Evolutionary conservation across 2,797 vertebrate species (phyloP), one percentile per base, ranked within the genome.

Genomic region (Coregonus suidteri): DNA sequence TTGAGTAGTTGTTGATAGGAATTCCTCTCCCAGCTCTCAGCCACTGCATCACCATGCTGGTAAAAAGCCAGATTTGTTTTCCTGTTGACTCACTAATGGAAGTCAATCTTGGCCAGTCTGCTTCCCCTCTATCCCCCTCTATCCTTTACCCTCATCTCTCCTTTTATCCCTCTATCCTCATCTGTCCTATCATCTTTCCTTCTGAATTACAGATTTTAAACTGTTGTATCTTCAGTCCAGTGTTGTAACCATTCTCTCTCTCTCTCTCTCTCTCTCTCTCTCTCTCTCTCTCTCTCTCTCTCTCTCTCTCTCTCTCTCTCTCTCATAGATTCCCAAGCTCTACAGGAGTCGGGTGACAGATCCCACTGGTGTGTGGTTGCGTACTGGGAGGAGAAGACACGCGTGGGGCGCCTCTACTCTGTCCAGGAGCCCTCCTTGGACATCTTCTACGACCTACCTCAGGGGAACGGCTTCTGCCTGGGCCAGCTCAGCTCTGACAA

Each of bases 361-460:
- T 95, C 97, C 94, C 96, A 98, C 93, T 99, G 98, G 98, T 99
- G 98, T 79, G 96, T 98, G 94, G 98, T 99, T 94, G 98, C 98
- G 77, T 99, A 99, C 94, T 99, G 98, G 98, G 98, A 99, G 95
- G 97, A 99, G 93, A 98, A 98, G 91, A 98, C 95, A 0, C 94
- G 98, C 0, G 98, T 99, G 16, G 98, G 98, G 80, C 96, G 97
- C 90, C 96, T 99, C 90, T 99, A 99, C 92, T 97, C 97, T 74
- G 97, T 99, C 94, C 96, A 97, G 94, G 98, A 99, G 92, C 93
- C 97, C 79, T 98, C 97, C 92, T 95, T 99, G 96, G 97, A 98
- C 92, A 98, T 99, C 93, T 99, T 99, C 94, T 99, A 99, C 71
- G 98, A 99, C 96, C 97, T 99, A 98, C 98, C 98, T 99, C 98